Evolutionary conservation across 2,797 vertebrate genomes (phyloP).

Genomic region (Zalophus californianus): DNA sequence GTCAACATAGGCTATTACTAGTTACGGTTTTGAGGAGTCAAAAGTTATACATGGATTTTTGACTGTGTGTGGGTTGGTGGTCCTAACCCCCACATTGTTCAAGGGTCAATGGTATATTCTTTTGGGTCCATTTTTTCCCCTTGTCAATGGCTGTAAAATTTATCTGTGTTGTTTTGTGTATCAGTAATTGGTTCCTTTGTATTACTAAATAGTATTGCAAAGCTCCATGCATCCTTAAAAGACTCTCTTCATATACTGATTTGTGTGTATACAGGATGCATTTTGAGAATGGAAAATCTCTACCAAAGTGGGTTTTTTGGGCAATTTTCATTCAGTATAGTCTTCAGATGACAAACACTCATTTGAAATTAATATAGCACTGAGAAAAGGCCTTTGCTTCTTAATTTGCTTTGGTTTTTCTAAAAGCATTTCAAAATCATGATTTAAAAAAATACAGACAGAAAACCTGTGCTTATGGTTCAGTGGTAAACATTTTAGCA

Average conservation of each 20-base stretch:
- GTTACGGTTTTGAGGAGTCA: neutral
- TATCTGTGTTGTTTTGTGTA: neutral
- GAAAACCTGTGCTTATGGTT: neutral
- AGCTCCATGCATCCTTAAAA: neutral
- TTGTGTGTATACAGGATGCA: neutral
- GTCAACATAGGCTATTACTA: neutral
- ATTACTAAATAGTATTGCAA: neutral
- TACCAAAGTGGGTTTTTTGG: neutral
- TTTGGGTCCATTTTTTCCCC: neutral
- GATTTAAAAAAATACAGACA: neutral
- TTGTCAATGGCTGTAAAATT: neutral
- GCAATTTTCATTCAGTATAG: neutral
- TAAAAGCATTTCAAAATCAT: neutral
- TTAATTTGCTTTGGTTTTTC: conserved; percentile 28
- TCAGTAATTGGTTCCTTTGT: neutral
- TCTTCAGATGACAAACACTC: neutral
- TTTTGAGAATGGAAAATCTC: neutral
- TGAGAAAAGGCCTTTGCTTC: neutral
- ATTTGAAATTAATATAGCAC: neutral
- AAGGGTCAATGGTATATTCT: neutral
- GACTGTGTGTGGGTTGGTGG: neutral
- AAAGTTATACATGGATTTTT: neutral
- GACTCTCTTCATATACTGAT: neutral
- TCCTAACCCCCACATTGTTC: neutral
- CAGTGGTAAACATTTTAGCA: neutral